Percentiles rank a stretch among this genome's conserved stretches.
Conservation (phyloP, 2,113 vertebrate species). For the Gambusia holbrooki region DNA sequence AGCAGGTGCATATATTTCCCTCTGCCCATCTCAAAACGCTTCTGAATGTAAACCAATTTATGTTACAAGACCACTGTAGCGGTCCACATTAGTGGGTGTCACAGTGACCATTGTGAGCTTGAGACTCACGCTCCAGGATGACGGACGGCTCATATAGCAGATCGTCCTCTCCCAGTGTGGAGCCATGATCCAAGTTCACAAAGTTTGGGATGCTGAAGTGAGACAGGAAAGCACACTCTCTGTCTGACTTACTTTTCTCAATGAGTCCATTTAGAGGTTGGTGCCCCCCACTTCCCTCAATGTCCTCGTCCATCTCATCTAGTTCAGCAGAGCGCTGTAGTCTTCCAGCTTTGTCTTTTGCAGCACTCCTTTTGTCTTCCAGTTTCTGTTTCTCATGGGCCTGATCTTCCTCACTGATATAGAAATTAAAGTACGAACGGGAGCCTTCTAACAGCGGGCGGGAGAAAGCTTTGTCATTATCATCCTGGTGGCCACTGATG, state of each 20-base stretch:
- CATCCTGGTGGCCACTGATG: constrained; percentile 75
- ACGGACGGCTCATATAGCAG: constrained; percentile 84
- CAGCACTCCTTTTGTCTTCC: constrained; percentile 5
- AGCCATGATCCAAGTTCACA: constrained; percentile 87
- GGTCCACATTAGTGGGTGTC: constrained; percentile 30
- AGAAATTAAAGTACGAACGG: constrained; percentile 87
- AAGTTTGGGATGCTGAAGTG: constrained; percentile 94
- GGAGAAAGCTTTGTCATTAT: constrained; percentile 81
- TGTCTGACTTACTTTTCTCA: constrained; percentile 67
- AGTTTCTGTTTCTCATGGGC: constrained; percentile 23
- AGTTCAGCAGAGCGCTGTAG: constrained; percentile 52
- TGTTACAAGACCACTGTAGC: neutral
- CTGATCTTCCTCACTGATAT: constrained; percentile 84
- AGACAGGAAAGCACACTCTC: constrained; percentile 72
- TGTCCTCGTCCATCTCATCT: constrained; percentile 54
- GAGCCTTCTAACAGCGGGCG: constrained; percentile 80
- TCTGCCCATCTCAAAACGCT: neutral
- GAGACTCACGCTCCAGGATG: constrained; percentile 80
- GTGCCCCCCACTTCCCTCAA: constrained; percentile 36
- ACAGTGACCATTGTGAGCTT: constrained; percentile 33
- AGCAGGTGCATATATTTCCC: constrained; percentile 3
- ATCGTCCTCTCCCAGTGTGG: constrained; percentile 86
- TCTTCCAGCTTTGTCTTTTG: constrained; percentile 14
- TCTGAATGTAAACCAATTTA: constrained; percentile 7
- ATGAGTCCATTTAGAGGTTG: constrained; percentile 65